phyloP scores from a whole-genome alignment of 1,140 invertebrate species.

The Platorchestia sp. region DNA sequence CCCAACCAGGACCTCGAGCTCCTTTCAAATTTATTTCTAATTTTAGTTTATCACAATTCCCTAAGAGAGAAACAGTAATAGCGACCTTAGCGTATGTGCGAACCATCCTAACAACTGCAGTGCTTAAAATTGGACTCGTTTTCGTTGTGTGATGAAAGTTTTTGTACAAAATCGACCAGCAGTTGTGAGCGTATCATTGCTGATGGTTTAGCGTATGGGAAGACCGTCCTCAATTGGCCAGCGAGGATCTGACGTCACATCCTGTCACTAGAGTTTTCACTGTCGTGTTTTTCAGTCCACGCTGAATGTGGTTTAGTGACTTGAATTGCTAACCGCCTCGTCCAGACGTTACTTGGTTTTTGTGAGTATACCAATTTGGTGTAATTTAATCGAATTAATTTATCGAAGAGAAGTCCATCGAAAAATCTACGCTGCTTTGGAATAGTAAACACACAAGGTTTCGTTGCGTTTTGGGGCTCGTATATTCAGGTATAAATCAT shows the following conservation, averaged over 20 bases:
- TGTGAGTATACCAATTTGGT: background rate
- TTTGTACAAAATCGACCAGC: background rate
- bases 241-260: constrained; percentile 5
- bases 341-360: background rate
- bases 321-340: background rate
- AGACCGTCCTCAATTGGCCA: background rate
- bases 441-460: background rate
- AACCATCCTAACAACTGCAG: background rate
- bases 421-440: background rate
- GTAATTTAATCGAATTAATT: background rate
- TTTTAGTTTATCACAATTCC: background rate
- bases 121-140: background rate
- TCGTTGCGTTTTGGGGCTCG: background rate
- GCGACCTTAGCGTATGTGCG: background rate
- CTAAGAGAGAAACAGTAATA: background rate
- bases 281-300: background rate
- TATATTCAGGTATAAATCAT: background rate
- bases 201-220: background rate
- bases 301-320: background rate
- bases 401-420: background rate
- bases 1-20: background rate
- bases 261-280: background rate
- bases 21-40: background rate
- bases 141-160: background rate
- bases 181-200: background rate